Evolutionary conservation across 1,140 invertebrate genomes (phyloP).

Genomic region (Drosophila mayri): DNA sequence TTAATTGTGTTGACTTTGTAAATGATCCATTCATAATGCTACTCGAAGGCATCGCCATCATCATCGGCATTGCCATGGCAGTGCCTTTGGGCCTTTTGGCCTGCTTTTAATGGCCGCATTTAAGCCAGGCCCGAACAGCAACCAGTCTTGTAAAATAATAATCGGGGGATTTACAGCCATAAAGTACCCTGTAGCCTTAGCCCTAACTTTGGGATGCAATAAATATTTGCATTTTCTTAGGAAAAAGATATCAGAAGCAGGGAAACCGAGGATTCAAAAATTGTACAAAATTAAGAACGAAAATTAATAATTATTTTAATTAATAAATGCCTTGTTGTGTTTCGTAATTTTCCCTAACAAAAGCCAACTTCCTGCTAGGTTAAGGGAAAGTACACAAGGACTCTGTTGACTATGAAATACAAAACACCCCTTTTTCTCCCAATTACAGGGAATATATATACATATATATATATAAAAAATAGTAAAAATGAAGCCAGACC

Average conservation of each 20-base stretch:
- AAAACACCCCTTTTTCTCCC: background rate
- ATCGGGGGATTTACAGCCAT: conserved; percentile 18
- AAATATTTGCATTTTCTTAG: background rate
- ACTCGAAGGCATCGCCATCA: conserved; percentile 55
- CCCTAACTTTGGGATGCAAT: background rate
- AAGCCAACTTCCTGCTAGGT: background rate
- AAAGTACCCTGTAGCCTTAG: background rate
- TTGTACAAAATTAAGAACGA: background rate
- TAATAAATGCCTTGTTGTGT: background rate
- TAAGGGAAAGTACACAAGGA: background rate
- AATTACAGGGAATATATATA: conserved; percentile 15
- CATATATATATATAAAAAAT: background rate
- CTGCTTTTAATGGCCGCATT: conserved; percentile 65
- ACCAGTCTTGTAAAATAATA: conserved; percentile 11
- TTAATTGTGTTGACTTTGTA: conserved; percentile 81
- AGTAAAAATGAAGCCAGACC: conserved; percentile 15
- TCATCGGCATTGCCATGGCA: conserved; percentile 5
- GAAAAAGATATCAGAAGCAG: background rate
- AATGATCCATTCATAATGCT: conserved; percentile 78
- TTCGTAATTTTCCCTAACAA: background rate
- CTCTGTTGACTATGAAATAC: background rate
- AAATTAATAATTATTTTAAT: background rate
- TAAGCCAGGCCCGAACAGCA: conserved; percentile 38
- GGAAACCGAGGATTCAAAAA: background rate
- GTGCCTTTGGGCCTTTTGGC: conserved; percentile 8